A percentile compares a stretch with the other conserved stretches of the same genome.
phyloP scores from a whole-genome alignment of 2,113 vertebrate species.

The Vulpes lagopus region DNA sequence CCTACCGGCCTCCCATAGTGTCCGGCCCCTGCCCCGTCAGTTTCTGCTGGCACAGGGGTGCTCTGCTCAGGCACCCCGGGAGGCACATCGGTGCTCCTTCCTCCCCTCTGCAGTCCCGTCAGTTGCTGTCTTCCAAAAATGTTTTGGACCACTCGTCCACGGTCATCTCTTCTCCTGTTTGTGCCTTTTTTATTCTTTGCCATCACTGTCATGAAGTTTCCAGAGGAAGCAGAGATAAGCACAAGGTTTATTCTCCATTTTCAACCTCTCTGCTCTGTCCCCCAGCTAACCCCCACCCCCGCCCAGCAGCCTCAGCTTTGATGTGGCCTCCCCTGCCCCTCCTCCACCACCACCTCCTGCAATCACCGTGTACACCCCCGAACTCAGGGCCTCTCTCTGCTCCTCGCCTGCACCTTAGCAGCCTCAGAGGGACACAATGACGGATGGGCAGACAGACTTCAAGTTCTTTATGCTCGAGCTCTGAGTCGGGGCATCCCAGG shows the following conservation, averaged over 20 bases:
- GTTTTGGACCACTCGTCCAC: accelerated
- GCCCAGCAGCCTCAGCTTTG: neutral
- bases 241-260: neutral
- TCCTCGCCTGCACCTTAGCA: neutral
- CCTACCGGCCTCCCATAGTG: neutral
- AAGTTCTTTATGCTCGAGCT: neutral
- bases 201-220: neutral
- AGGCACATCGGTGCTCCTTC: accelerated
- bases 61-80: neutral
- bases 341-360: neutral
- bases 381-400: neutral
- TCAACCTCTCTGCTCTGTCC: neutral
- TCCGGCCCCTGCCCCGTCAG: neutral
- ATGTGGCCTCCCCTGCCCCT: neutral
- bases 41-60: neutral
- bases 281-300: neutral
- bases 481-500: neutral
- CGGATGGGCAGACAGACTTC: neutral
- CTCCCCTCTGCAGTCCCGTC: neutral
- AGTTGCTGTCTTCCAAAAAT: neutral
- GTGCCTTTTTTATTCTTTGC: neutral
- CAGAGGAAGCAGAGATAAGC: neutral
- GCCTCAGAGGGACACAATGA: neutral
- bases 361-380: neutral
- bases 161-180: neutral